Percentiles rank a stretch among this genome's conserved stretches.
These are phyloP conservation scores for Melinaea marsaeus DNA, from an alignment of 2,888 invertebrate species.

Conservation along the genomic window DNA sequence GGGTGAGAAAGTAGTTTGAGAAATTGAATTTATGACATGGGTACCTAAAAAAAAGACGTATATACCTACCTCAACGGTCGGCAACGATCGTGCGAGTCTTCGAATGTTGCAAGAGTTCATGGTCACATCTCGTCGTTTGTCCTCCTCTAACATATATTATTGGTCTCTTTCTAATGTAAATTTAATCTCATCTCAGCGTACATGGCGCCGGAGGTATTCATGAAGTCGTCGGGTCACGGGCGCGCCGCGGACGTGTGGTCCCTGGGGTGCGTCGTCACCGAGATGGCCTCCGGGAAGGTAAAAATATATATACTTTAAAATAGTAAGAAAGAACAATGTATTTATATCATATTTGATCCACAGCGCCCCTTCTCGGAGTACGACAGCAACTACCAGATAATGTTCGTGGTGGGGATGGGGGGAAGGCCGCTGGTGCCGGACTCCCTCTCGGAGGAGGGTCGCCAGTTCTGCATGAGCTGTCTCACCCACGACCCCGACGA, in stretches of 20 bases:
- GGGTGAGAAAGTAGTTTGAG: constrained; percentile 70
- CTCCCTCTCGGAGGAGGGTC: constrained; percentile 87
- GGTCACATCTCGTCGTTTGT: no score
- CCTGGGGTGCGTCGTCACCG: constrained; percentile 95
- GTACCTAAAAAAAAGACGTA: no score
- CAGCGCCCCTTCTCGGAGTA: constrained; percentile 95
- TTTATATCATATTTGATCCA: not conserved
- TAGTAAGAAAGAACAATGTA: not conserved
- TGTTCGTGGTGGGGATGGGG: constrained; percentile 97
- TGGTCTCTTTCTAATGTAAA: no score
- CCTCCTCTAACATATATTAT: no score
- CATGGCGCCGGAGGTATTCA: constrained; percentile 98
- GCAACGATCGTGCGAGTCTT: no score
- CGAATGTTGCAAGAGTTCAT: no score
- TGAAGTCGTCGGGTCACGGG: constrained; percentile 92
- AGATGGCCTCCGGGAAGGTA: constrained; percentile 96
- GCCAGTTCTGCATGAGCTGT: constrained; percentile 86
- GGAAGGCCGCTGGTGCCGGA: constrained; percentile 87
- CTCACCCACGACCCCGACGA: constrained; percentile 88
- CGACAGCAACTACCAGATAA: constrained; percentile 96
- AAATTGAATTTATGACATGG: not conserved
- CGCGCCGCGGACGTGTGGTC: constrained; percentile 98
- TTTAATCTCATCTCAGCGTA: constrained; percentile 80
- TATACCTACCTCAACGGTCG: no score
- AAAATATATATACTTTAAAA: not conserved